Percentiles rank a stretch among this genome's conserved stretches.
Conservation (phyloP, 2,888 invertebrate genomes). For the Melolontha melolontha region DNA sequence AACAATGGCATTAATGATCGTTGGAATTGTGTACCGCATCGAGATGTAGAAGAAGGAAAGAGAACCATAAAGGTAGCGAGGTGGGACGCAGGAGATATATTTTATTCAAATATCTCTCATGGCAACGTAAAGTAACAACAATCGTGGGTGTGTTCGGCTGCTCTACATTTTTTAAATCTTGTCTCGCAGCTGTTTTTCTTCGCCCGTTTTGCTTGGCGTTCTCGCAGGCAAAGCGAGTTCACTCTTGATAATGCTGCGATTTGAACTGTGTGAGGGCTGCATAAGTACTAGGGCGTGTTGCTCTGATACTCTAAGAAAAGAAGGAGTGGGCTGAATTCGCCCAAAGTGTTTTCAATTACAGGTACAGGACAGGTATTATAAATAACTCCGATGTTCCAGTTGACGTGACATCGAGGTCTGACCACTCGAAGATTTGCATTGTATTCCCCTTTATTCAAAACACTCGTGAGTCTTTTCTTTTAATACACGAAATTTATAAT, state of each 20-base stretch:
- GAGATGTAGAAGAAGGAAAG: slow-evolving; percentile 22
- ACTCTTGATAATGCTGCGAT: slow-evolving; percentile 20
- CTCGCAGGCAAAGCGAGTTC: slow-evolving; percentile 22
- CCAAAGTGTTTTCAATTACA: slow-evolving; percentile 48
- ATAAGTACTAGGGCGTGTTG: slow-evolving; percentile 35
- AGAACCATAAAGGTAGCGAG: slow-evolving; percentile 17
- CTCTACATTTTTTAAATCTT: slow-evolving; percentile 44
- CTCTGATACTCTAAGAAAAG: slow-evolving; percentile 12
- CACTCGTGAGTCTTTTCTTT: no score
- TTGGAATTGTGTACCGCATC: slow-evolving; percentile 37
- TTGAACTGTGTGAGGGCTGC: slow-evolving; percentile 26
- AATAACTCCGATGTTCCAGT: slow-evolving; percentile 23
- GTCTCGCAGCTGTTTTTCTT: slow-evolving; percentile 42
- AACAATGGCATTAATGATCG: slow-evolving; percentile 50
- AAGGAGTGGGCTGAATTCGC: slow-evolving; percentile 47
- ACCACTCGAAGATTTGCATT: slow-evolving; percentile 38
- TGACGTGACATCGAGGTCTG: slow-evolving; percentile 27
- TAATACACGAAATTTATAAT: no score
- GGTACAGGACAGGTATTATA: slow-evolving; percentile 42
- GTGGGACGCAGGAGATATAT: slow-evolving; percentile 38
- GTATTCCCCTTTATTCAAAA: slow-evolving; percentile 32
- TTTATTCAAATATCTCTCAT: slow-evolving; percentile 41
- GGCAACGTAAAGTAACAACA: slow-evolving; percentile 38
- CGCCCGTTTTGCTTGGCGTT: slow-evolving; percentile 16
- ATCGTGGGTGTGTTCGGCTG: slow-evolving; percentile 44